Conservation (phyloP, 2,888 invertebrate species). For the Phortica okadai region DNA sequence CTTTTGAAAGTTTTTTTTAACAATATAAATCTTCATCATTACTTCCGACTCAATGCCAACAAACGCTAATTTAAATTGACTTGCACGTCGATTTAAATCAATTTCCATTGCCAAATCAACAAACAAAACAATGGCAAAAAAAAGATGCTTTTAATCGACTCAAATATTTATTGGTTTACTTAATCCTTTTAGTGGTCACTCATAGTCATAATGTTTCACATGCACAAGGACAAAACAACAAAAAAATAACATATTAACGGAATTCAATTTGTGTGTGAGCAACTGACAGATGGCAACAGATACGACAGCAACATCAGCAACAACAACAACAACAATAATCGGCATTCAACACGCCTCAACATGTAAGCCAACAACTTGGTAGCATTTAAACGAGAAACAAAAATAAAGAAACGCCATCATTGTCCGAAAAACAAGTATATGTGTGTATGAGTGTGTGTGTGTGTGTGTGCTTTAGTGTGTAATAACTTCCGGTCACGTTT, state of each 20-base stretch:
- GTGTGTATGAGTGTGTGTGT: background rate
- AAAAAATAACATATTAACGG: conserved; percentile 65
- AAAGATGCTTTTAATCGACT: conserved; percentile 5
- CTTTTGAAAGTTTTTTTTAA: no score
- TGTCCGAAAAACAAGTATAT: background rate
- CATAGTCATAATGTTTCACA: background rate
- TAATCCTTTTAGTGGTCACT: conserved; percentile 1
- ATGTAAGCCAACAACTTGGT: conserved; percentile 51
- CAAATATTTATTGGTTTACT: conserved; percentile 12
- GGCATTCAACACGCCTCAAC: no score
- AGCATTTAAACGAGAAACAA: no score
- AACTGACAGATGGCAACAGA: conserved; percentile 36
- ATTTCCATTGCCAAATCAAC: background rate
- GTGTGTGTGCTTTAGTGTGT: conserved; percentile 39
- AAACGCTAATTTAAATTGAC: no score
- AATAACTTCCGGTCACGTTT: conserved; percentile 69
- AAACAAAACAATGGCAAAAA: background rate
- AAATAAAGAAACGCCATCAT: background rate
- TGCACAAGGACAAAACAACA: background rate
- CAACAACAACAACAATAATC: no score
- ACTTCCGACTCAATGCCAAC: no score
- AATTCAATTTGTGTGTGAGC: conserved; percentile 62
- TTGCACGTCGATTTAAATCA: no score
- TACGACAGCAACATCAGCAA: no score
- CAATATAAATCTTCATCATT: no score